Conservation (phyloP, 1,140 invertebrate species). For the Heterodera schachtii region DNA sequence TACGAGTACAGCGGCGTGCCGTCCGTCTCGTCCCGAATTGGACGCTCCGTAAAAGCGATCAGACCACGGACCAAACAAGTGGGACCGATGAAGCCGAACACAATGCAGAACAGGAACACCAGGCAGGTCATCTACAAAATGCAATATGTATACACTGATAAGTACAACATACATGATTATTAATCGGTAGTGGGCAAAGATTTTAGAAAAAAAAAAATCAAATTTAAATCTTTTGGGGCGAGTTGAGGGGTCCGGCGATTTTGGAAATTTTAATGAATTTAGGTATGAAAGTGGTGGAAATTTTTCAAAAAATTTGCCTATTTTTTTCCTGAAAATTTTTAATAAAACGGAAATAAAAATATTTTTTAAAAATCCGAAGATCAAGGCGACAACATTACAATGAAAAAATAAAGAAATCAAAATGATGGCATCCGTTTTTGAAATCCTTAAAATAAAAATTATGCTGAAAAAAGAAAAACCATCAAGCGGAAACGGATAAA, state of each 20-base stretch:
- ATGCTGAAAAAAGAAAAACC: slow-evolving; percentile 22
- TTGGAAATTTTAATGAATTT: not conserved
- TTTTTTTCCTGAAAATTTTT: too few relatives aligned
- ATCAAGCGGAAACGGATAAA: slow-evolving; percentile 33
- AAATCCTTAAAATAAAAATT: too few relatives aligned
- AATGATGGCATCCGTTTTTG: too few relatives aligned
- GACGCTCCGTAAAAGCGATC: slow-evolving; percentile 56
- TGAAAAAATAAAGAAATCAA: too few relatives aligned
- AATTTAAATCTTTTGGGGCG: too few relatives aligned
- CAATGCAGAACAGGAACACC: slow-evolving; percentile 67
- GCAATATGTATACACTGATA: slow-evolving; percentile 35
- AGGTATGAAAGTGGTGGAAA: too few relatives aligned
- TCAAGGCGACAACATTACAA: too few relatives aligned
- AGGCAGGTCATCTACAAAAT: slow-evolving; percentile 8
- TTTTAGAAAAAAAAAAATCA: too few relatives aligned
- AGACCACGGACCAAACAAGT: slow-evolving; percentile 64
- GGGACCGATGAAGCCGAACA: slow-evolving; percentile 71
- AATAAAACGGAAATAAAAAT: too few relatives aligned
- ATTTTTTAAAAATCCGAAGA: too few relatives aligned
- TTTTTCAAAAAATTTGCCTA: not conserved
- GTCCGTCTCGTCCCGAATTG: slow-evolving; percentile 23
- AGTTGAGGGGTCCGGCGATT: too few relatives aligned
- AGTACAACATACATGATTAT: slow-evolving; percentile 51
- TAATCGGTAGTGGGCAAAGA: too few relatives aligned
- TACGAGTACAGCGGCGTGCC: slow-evolving; percentile 46